Percentiles rank a stretch among this genome's conserved stretches.
phyloP scores from a whole-genome alignment of 2,113 vertebrate species.

The Pseudorectes ferrugineus region DNA sequence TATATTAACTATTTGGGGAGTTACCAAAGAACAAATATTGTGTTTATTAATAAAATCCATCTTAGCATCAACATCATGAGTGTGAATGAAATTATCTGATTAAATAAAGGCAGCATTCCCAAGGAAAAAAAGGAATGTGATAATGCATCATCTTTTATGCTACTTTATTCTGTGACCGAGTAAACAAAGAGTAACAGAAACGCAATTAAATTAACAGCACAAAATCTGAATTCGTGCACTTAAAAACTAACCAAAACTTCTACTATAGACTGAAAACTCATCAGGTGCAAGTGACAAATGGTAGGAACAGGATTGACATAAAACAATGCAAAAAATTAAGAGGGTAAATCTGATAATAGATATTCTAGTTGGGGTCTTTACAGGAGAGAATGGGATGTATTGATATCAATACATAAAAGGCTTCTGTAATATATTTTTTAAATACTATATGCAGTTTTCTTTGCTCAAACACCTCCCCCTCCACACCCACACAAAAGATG shows the following conservation, averaged over 20 bases:
- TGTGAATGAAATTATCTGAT: not conserved
- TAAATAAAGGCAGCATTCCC: not conserved
- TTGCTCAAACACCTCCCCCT: not conserved
- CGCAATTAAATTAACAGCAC: not conserved
- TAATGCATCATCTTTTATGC: not conserved
- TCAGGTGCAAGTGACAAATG: not conserved
- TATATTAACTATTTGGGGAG: not conserved
- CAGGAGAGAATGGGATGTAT: not conserved
- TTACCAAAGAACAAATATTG: not conserved
- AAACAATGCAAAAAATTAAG: not conserved
- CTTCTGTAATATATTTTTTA: not conserved
- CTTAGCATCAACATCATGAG: not conserved
- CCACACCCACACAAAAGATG: not conserved
- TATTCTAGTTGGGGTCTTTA: not conserved
- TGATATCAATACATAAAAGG: not conserved
- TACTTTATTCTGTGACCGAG: not conserved
- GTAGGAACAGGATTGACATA: not conserved
- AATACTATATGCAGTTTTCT: accelerated
- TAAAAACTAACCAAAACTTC: not conserved
- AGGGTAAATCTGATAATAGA: not conserved
- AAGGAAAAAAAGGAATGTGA: not conserved
- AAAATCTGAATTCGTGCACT: not conserved
- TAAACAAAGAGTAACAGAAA: not conserved
- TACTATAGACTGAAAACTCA: not conserved
- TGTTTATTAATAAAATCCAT: not conserved